Base-by-base conservation (phyloP, 2,113 vertebrate genomes). In the Cyprinodon tularosa region DNA sequence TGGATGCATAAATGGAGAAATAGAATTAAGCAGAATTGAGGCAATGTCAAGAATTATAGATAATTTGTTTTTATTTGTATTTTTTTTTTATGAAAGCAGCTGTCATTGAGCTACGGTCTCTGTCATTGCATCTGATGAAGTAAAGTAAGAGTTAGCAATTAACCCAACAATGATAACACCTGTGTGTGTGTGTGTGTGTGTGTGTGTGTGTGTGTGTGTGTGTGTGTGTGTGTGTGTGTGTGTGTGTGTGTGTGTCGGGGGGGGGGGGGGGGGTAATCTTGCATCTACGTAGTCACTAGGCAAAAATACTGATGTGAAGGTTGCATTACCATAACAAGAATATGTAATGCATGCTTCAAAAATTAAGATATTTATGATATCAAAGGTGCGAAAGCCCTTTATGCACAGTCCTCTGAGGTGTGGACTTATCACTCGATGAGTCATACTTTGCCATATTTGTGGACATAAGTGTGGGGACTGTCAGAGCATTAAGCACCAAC, bases 391-490 rank as follows among this genome's bases (percentile, higher is more conserved):
- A 81, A 80, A 57, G n/a, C 14, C 47, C 47, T 53, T 47, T 42
- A 71, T 50, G 15, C 60, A 74, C 36, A 63, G 2, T 38, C 12
- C 9, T 44, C 29, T 57, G 22, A 69, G 44, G 59, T 72, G 66
- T 45, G 57, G 65, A 59, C 36, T n/a, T 53, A 15, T 36, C 1
- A 3, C 17, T 9, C 75, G 7, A 74, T 80, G 74, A 86, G 36
- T 88, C 74, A 89, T 22, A 22, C 7, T 62, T 60, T 2, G 63
- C 29, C 45, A 62, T 77, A 53, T 66, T 69, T 9, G 36, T 36
- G n/a, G 50, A 57, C 50, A 22, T 22, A 78, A 47, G 61, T 62
- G 29, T 61, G 66, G 59, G 20, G 14, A 17, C 47, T 66, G 62
- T 3, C 22, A 62, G 17, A 0, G 3, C 76, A 53, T 17, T 4